Conservation (phyloP, 2,797 vertebrate genomes). For the Euthynnus affinis region DNA sequence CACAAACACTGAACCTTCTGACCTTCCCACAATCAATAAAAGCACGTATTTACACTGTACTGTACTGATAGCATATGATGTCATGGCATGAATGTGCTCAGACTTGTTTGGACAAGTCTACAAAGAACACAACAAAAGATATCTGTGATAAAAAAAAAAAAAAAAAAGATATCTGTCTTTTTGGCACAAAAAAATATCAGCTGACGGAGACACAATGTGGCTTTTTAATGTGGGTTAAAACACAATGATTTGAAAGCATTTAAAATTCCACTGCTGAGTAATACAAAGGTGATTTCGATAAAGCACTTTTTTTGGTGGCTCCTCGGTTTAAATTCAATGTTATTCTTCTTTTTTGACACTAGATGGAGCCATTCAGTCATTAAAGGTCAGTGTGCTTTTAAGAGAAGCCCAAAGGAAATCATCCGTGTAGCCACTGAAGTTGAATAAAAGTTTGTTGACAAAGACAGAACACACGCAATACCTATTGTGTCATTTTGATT, state of each 20-base stretch:
- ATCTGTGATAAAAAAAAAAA: too few relatives aligned
- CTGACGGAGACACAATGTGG: not conserved
- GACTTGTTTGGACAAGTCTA: too few relatives aligned
- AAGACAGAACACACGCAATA: not conserved
- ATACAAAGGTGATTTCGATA: not conserved
- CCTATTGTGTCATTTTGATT: not conserved
- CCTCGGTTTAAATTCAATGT: not conserved
- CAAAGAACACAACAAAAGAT: too few relatives aligned
- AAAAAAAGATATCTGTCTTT: too few relatives aligned
- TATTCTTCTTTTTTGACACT: constrained; percentile 29
- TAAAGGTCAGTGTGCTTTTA: not conserved
- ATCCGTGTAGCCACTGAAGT: not conserved
- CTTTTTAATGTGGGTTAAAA: not conserved
- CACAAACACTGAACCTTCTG: not conserved
- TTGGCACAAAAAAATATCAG: too few relatives aligned
- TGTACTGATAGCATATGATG: not conserved
- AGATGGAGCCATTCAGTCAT: constrained; percentile 7
- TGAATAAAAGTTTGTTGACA: not conserved
- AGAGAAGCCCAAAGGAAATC: not conserved
- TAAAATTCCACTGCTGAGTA: not conserved
- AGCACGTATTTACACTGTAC: not conserved
- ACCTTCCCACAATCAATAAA: not conserved
- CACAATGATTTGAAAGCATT: not conserved
- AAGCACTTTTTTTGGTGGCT: not conserved
- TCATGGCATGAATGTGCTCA: not conserved